Evolutionary conservation across 2,888 invertebrate genomes (phyloP), one percentile per base, ranked within the genome.

Genomic region (Andricus curvator): DNA sequence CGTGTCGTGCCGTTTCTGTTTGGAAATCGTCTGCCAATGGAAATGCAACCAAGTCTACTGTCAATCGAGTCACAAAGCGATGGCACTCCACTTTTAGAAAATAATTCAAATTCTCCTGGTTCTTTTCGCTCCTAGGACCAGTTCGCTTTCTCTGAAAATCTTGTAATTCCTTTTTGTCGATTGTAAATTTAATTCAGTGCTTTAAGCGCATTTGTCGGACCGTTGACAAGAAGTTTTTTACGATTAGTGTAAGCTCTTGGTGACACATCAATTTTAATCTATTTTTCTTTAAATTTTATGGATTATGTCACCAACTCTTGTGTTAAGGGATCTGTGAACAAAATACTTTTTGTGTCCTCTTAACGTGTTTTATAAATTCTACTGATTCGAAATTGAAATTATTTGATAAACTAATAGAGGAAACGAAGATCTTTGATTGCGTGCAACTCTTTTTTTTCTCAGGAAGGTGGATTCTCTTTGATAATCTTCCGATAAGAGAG

Each of bases 11-110:
- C 82, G 77, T 82, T 82, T 82, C 80, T 82, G 85, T 88, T 85
- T 86, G 84, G 84, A 86, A 87, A 77, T 87, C 88, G 89, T 88
- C 89, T 89, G 89, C 90, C 91, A 90, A 88, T 91, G 92, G 91
- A 92, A 92, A 92, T 92, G 92, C 92, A 91, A 92, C 88, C 81
- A 83, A 29, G 65, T 80, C 83, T 83, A 82, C 37, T 70, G 29
- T 64, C 60, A 64, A 60, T 77, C 41, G 41, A 77, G 60, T 62
- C 41, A 41, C 22, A 60, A 64, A 77, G 41, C 37, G 48, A 77
- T 65, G 25, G 60, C 41, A 25, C 33, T 77, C 5, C 8, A 76
- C 17, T 64, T 64, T 64, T 62, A 22, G 41, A 22, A 64, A 44
- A 25, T 37, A 22, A 37, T 20, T 20, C 4, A 56, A 56, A 29